phyloP scores from a whole-genome alignment of 2,113 vertebrate genomes.

The Piaya cayana region DNA sequence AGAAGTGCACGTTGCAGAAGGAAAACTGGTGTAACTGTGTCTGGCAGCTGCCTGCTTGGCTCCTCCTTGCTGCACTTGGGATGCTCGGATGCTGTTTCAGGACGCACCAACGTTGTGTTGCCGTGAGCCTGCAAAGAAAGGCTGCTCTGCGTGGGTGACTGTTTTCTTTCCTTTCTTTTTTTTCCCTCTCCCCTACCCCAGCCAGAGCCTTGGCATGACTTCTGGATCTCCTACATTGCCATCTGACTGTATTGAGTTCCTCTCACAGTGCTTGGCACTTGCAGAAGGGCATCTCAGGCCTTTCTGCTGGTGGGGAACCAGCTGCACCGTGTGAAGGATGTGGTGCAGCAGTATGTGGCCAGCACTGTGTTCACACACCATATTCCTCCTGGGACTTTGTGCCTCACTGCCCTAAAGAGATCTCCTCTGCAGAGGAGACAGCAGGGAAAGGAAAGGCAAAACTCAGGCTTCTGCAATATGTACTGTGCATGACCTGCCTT shows the following conservation, averaged over 20 bases:
- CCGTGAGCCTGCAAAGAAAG: not conserved
- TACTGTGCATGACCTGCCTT: accelerated
- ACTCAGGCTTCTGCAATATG: not conserved
- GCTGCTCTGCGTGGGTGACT: not conserved
- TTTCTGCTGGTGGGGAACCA: accelerated
- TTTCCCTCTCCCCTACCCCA: not conserved
- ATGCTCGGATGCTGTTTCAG: not conserved
- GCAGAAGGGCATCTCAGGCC: accelerated
- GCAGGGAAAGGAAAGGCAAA: not conserved
- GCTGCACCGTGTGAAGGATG: not conserved
- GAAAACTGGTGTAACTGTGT: accelerated
- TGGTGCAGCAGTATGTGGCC: accelerated
- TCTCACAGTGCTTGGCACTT: not conserved
- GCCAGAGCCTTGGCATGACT: slow-evolving; percentile 17
- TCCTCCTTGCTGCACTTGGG: not conserved
- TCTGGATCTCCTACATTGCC: slow-evolving; percentile 24
- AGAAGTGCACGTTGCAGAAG: not conserved
- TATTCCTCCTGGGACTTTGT: not conserved
- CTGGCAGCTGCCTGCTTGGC: not conserved
- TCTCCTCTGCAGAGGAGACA: not conserved
- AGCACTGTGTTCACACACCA: not conserved
- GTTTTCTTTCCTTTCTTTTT: not conserved
- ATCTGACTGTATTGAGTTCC: not conserved
- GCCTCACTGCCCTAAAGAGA: not conserved
- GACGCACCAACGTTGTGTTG: not conserved